Base-by-base conservation (phyloP, 2,888 invertebrate species). In the Junonia oenone region DNA sequence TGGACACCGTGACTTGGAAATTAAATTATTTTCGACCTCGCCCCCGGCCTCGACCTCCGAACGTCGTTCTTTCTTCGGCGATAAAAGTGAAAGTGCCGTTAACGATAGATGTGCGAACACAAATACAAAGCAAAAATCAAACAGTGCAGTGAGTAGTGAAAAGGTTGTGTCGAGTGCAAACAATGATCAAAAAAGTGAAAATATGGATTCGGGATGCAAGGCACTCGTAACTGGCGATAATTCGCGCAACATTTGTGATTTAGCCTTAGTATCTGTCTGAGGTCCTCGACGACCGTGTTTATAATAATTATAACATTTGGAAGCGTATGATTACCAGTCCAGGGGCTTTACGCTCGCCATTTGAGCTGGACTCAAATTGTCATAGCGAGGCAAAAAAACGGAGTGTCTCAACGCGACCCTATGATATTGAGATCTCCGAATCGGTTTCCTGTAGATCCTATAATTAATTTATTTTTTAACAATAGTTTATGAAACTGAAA, bases 1-100 rank as follows among this genome's bases (percentile, higher is more conserved):
- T 74, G 95, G 95, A 45, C 95, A 95, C 75, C 91, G 95, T 59
- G 95, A 95, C 81, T 84, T 95, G 75, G 95, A 95, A 84, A 95
- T 95, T 67, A 94, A 94, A 77, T 93, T 95, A 81, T 95, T 94
- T 82, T 93, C 94, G 65, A 91, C 93, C 68, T 91, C 92, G 72
- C 91, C 91, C 63, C 81, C 90, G 73, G 85, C 87, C 65, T 76
- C 83, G 65, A 82, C 78, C 76, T 73, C 79, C 71, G 84, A 84
- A 65, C 82, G 82, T 66, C 81, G 83, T 71, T 85, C 88, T 75
- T 89, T 90, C 76, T 87, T 89, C 72, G 85, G 78, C 68, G 87
- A 85, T 69, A 86, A 83, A 82, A 84, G 86, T 85, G 88, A 86
- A 85, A 89, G 89, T 90, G 87, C 72, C 69, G 80, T 79, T 75